A percentile compares a stretch with the other conserved stretches of the same genome.
phyloP scores from a whole-genome alignment of 2,797 vertebrate species.

The Propithecus deckenii region DNA sequence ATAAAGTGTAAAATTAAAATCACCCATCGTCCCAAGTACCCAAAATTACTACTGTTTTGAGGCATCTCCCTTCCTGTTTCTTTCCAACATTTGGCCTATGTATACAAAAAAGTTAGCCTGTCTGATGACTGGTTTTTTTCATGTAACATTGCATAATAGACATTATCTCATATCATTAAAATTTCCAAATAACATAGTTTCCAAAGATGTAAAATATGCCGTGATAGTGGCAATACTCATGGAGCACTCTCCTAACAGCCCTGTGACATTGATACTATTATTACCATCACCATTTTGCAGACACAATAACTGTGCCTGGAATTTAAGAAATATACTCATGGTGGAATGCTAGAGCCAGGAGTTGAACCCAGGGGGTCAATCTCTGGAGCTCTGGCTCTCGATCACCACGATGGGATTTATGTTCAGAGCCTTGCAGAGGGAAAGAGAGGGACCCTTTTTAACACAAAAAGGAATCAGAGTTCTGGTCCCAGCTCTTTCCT shows the following conservation, averaged over 20 bases:
- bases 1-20: background rate
- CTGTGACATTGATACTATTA: fast-evolving
- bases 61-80: background rate
- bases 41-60: background rate
- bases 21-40: background rate
- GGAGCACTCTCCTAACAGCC: background rate
- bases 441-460: background rate
- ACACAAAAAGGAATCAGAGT: background rate
- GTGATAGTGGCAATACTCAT: background rate
- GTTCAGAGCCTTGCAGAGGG: background rate
- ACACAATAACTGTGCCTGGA: fast-evolving
- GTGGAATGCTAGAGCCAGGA: fast-evolving
- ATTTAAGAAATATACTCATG: background rate
- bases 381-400: background rate
- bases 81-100: background rate
- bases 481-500: background rate
- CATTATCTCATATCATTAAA: background rate
- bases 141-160: background rate
- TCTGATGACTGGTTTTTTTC: background rate
- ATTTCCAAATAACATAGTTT: background rate
- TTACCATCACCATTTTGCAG: background rate
- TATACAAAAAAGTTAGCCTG: background rate
- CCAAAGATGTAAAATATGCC: background rate
- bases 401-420: background rate
- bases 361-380: fast-evolving